A percentile compares a stretch with the other conserved stretches of the same genome.
Conservation (phyloP, 1,140 invertebrate species). For the Brachionus calyciflorus region DNA sequence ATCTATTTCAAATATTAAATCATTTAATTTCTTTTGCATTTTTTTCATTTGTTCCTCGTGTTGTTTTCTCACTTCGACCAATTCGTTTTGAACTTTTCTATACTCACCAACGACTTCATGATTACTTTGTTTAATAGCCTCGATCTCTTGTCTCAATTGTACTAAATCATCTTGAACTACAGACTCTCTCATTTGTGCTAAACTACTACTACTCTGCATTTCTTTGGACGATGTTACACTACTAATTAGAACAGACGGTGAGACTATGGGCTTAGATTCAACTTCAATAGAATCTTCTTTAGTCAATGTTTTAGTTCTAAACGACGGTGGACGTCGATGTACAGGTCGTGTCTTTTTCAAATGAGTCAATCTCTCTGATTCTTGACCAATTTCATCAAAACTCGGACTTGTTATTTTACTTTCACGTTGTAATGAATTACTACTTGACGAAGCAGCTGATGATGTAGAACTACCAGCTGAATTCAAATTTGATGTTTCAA, state of each 20-base stretch:
- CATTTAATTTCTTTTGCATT: constrained; percentile 52
- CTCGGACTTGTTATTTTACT: not conserved
- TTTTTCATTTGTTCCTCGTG: constrained; percentile 50
- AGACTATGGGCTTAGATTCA: not conserved
- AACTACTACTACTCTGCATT: not conserved
- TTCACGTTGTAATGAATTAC: constrained; percentile 4
- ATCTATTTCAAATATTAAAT: constrained; percentile 57
- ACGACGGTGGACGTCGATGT: constrained; percentile 9
- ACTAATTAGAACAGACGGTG: not conserved
- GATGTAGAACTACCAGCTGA: not conserved
- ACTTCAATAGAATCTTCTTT: not conserved
- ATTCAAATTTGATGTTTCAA: not conserved
- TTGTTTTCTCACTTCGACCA: not conserved
- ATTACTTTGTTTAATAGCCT: constrained; percentile 45
- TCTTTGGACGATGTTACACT: not conserved
- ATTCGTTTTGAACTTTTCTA: not conserved
- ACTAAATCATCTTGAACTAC: not conserved
- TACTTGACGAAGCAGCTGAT: constrained; percentile 36
- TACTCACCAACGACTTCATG: not conserved
- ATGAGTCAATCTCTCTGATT: not conserved
- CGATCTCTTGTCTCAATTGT: constrained; percentile 38
- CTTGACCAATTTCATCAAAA: not conserved
- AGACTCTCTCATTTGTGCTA: not conserved
- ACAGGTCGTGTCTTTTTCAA: constrained; percentile 17
- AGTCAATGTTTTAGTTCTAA: constrained; percentile 47